Base-by-base conservation (phyloP, 2,888 invertebrate genomes). In the Leptopilina drosophilae region DNA sequence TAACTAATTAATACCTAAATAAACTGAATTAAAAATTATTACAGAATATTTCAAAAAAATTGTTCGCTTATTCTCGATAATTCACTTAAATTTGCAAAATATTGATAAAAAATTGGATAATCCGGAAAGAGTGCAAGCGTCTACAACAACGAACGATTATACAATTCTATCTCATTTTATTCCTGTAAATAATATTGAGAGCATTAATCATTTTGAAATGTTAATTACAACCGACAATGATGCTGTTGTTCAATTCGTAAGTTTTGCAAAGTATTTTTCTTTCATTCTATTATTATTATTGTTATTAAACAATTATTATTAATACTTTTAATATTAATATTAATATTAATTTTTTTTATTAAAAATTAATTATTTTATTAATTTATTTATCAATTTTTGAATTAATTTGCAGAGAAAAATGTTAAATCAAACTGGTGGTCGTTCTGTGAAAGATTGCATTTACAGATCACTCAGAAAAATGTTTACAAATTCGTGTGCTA, bases 341-440 rank as follows among this genome's bases (percentile, higher is more conserved):
- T 20, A 20, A 1, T 20, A 20, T 20, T 20, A 20, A 20, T 20
- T 20, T 20, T 20, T 20, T 20, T 20, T 20, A 20, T 20, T 20
- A 20, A 20, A 20, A 20, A 20, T 20, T 20, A 20, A 20, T 20
- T 49, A 49, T 49, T 49, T 49, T 49, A 49, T 49, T 12, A 1
- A 49, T 49, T 49, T n/a, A n/a, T 59, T 15, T 56, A 5, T n/a
- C n/a, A 8, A 59, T 20, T 59, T 59, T 15, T 15, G 6, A 15
- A 59, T n/a, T 20, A 15, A 62, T 65, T 20, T 73, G 2, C 56
- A 73, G 73, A 73, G 33, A 73, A 73, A 73, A 73, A 73, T 73
- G 73, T 59, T 73, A 56, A 73, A 53, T n/a, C 73, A 73, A 40
- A 73, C 73, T 40, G 73, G 73, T 33, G 73, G 73, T n/a, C 73